A percentile compares a stretch with the other conserved stretches of the same genome.
Conservation (phyloP, 2,113 vertebrate species). For the Excalfactoria chinensis region DNA sequence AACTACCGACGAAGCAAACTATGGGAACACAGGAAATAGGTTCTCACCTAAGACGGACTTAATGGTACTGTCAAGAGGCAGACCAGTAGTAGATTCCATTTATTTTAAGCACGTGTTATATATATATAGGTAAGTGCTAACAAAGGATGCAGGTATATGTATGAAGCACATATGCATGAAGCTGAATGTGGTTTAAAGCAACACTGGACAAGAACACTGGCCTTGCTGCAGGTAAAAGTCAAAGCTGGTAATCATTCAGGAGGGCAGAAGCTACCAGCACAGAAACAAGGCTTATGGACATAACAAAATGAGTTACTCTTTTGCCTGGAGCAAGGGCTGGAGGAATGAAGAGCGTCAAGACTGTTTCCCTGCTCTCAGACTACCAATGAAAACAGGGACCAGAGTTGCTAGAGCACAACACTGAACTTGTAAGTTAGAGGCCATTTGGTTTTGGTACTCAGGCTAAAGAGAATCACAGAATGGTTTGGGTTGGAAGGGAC, state of each 20-base stretch:
- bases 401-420: rapidly evolving
- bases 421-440: not conserved
- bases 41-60: not conserved
- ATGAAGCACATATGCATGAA: not conserved
- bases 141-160: not conserved
- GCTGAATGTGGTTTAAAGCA: not conserved
- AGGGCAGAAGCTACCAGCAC: not conserved
- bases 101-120: not conserved
- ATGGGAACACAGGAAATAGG: not conserved
- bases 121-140: not conserved
- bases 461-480: too few species aligned
- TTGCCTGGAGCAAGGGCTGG: constrained; percentile 2
- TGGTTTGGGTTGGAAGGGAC: too few species aligned
- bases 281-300: not conserved
- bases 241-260: not conserved
- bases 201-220: not conserved
- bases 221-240: constrained; percentile 28
- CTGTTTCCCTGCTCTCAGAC: not conserved
- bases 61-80: not conserved
- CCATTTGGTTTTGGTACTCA: not conserved
- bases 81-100: not conserved
- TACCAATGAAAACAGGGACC: not conserved
- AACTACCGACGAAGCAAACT: not conserved
- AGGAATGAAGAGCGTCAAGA: not conserved
- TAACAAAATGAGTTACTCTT: not conserved